These are phyloP conservation scores for Alethe diademata DNA, from an alignment of 2,113 vertebrate species.

Conservation along the genomic window DNA sequence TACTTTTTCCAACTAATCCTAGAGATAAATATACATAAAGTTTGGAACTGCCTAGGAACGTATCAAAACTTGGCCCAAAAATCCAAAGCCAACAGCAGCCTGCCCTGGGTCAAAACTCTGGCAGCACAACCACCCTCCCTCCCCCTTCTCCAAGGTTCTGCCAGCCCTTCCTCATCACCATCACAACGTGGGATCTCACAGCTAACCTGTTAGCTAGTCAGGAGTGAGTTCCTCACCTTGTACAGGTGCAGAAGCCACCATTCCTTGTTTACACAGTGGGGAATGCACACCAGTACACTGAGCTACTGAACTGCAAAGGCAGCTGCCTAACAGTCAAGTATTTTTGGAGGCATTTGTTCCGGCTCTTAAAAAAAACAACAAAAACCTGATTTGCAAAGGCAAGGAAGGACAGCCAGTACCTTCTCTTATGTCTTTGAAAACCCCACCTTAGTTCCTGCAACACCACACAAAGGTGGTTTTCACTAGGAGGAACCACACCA, in stretches of 20 bases:
- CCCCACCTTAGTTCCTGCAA: background rate
- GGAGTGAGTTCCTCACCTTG: background rate
- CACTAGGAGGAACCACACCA: background rate
- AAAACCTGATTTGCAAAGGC: background rate
- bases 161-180: background rate
- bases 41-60: background rate
- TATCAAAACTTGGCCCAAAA: background rate
- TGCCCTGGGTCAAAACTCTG: background rate
- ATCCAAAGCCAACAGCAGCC: background rate
- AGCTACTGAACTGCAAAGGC: background rate
- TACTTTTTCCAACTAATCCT: background rate
- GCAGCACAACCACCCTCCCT: background rate
- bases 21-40: background rate
- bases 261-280: fast-evolving
- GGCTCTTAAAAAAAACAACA: background rate
- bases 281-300: fast-evolving
- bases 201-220: fast-evolving
- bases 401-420: background rate
- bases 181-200: background rate
- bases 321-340: background rate
- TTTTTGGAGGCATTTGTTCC: background rate
- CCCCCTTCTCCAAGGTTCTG: background rate
- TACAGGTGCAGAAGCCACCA: fast-evolving
- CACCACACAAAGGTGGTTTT: background rate
- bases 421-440: background rate